These are phyloP conservation scores for Cyclophora punctaria DNA, from an alignment of 2,888 invertebrate genomes.

Conservation along the genomic window DNA sequence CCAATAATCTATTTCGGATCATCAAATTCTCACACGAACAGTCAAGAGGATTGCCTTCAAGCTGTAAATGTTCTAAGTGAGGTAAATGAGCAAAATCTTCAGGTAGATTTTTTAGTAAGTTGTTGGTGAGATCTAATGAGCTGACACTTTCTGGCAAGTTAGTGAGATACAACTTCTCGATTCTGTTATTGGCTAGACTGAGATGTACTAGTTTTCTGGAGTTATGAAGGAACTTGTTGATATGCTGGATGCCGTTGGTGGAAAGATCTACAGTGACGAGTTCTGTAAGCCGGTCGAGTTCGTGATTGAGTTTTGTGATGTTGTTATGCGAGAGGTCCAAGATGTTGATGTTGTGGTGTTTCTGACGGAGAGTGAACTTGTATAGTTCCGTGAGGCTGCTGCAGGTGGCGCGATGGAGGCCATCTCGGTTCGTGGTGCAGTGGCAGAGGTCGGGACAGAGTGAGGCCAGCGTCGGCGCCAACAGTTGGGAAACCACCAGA, in stretches of 20 bases:
- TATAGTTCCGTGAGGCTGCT: slow-evolving; percentile 84
- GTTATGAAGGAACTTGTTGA: slow-evolving; percentile 74
- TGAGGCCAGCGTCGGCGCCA: slow-evolving; percentile 42
- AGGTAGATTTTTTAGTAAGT: slow-evolving; percentile 76
- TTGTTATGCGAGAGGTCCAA: slow-evolving; percentile 79
- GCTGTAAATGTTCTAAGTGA: slow-evolving; percentile 76
- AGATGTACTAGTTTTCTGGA: slow-evolving; percentile 76
- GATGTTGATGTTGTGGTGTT: slow-evolving; percentile 70
- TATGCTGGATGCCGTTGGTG: slow-evolving; percentile 73
- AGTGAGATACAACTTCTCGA: slow-evolving; percentile 67
- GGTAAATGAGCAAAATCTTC: slow-evolving; percentile 71
- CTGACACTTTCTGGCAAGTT: slow-evolving; percentile 76
- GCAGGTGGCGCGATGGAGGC: slow-evolving; percentile 79
- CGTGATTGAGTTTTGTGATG: slow-evolving; percentile 73
- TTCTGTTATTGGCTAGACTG: slow-evolving; percentile 76
- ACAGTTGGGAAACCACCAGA: slow-evolving; percentile 43
- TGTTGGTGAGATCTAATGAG: slow-evolving; percentile 77
- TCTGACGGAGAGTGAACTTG: slow-evolving; percentile 71
- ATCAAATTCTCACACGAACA: slow-evolving; percentile 82
- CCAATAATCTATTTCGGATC: slow-evolving; percentile 76
- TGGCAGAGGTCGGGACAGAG: slow-evolving; percentile 72
- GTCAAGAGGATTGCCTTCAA: slow-evolving; percentile 80
- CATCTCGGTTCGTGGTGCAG: slow-evolving; percentile 79
- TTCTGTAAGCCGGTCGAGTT: slow-evolving; percentile 75
- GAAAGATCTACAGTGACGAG: slow-evolving; percentile 79